These are phyloP conservation scores for Aphidius colemani DNA, from an alignment of 2,888 invertebrate genomes.

Conservation along the genomic window DNA sequence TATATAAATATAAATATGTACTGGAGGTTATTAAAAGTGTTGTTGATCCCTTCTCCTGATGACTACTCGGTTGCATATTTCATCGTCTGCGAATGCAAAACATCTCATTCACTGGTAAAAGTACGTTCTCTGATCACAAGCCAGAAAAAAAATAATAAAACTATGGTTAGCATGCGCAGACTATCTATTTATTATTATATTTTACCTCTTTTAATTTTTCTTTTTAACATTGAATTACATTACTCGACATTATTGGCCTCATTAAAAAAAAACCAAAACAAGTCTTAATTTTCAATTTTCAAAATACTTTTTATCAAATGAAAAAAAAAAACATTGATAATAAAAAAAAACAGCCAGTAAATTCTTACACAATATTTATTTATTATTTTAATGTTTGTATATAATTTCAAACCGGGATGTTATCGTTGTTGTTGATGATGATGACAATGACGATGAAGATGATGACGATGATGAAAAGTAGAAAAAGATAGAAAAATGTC, in stretches of 20 bases:
- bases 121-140: conserved; percentile 33
- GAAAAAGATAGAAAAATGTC: conserved; percentile 16
- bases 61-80: conserved; percentile 43
- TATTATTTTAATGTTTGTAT: conserved; percentile 2
- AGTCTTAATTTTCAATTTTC: too few relatives aligned
- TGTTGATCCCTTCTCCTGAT: conserved; percentile 26
- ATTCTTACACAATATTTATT: conserved; percentile 4
- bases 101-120: conserved; percentile 58
- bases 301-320: background rate
- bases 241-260: conserved; percentile 5
- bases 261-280: conserved; percentile 4
- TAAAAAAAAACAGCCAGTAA: conserved; percentile 11
- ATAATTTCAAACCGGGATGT: conserved; percentile 8
- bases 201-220: too few relatives aligned
- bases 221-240: background rate
- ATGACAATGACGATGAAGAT: background rate
- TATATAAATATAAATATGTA: background rate
- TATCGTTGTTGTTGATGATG: background rate
- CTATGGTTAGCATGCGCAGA: background rate
- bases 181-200: background rate
- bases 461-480: background rate
- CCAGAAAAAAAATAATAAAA: conserved; percentile 1
- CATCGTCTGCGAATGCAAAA: conserved; percentile 60
- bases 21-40: conserved; percentile 9
- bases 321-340: conserved; percentile 12